Percentiles rank a stretch among this genome's conserved stretches.
These are phyloP conservation scores for Colistium nudipinnis DNA, from an alignment of 2,113 vertebrate genomes.

Conservation along the genomic window DNA sequence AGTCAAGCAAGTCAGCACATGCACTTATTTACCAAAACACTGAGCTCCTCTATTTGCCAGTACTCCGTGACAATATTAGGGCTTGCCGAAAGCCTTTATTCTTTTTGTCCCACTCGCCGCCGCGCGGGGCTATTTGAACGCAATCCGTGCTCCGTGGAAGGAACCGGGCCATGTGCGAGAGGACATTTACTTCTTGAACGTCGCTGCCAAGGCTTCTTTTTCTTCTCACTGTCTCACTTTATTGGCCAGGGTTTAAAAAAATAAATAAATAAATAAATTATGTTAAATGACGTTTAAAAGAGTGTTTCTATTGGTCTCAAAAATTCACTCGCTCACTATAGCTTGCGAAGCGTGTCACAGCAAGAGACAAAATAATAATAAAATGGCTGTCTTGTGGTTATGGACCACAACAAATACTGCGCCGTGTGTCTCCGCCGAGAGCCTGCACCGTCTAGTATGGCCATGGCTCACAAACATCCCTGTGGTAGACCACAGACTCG, in stretches of 20 bases:
- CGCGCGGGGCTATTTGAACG: constrained; percentile 11
- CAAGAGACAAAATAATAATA: constrained; percentile 7
- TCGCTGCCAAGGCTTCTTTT: not conserved
- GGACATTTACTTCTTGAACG: constrained; percentile 21
- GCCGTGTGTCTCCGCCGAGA: not conserved
- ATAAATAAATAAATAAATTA: too few species aligned
- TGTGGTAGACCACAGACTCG: constrained; percentile 46
- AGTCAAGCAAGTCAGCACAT: not conserved
- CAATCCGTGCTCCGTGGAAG: not conserved
- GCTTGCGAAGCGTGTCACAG: constrained; percentile 8
- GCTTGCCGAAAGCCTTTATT: too few species aligned
- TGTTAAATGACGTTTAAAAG: constrained; percentile 36
- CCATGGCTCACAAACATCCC: constrained; percentile 13
- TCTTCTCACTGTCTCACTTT: constrained; percentile 19
- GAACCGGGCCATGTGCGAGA: not conserved
- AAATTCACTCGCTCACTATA: not conserved
- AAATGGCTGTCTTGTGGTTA: constrained; percentile 5
- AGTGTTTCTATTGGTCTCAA: constrained; percentile 8
- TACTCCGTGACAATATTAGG: not conserved
- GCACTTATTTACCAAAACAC: not conserved
- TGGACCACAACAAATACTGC: not conserved
- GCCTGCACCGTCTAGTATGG: constrained; percentile 7
- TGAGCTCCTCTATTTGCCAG: too few species aligned
- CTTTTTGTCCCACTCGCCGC: too few species aligned
- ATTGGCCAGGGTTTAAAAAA: constrained; percentile 42